A percentile compares a stretch with the other conserved stretches of the same genome.
These are phyloP conservation scores for Sebastes wilsoni DNA, from an alignment of 2,797 vertebrate species.

Conservation along the genomic window DNA sequence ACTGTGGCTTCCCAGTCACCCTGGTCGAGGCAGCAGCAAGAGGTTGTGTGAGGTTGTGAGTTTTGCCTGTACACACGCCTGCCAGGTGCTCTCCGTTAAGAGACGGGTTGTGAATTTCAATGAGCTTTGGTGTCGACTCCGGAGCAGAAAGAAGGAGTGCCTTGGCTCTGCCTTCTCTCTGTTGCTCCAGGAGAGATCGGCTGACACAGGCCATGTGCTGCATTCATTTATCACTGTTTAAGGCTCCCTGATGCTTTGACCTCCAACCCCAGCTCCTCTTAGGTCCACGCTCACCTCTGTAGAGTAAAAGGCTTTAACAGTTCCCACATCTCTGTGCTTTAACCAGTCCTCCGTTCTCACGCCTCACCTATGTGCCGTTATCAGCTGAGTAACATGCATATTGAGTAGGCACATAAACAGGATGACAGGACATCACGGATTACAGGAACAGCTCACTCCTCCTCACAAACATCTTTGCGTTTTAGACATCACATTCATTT, in stretches of 20 bases:
- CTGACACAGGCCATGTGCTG: constrained; percentile 64
- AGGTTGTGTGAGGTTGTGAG: constrained; percentile 71
- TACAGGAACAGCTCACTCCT: constrained; percentile 75
- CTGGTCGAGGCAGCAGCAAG: constrained; percentile 41
- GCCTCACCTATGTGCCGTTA: constrained; percentile 54
- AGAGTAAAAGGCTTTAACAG: constrained; percentile 12
- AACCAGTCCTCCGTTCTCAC: constrained; percentile 38
- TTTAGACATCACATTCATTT: constrained; percentile 61
- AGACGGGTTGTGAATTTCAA: constrained; percentile 75
- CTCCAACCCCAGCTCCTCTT: constrained; percentile 48
- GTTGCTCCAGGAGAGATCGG: constrained; percentile 48
- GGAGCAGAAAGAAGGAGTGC: constrained; percentile 56
- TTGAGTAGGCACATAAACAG: constrained; percentile 70
- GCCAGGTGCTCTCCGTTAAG: constrained; percentile 67
- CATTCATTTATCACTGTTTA: constrained; percentile 68
- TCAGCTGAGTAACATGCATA: constrained; percentile 73
- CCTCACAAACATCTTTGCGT: constrained; percentile 67
- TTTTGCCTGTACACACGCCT: constrained; percentile 63
- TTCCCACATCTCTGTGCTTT: constrained; percentile 4
- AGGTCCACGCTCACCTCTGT: constrained; percentile 39
- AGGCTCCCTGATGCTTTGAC: constrained; percentile 59
- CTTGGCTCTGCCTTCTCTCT: constrained; percentile 41
- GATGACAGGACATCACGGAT: constrained; percentile 72
- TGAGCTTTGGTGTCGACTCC: constrained; percentile 61
- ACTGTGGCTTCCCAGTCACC: constrained; percentile 51